Evolutionary conservation across 2,797 vertebrate genomes (phyloP), one percentile per base, ranked within the genome.

Genomic region (Enteromius fasciolatus): DNA sequence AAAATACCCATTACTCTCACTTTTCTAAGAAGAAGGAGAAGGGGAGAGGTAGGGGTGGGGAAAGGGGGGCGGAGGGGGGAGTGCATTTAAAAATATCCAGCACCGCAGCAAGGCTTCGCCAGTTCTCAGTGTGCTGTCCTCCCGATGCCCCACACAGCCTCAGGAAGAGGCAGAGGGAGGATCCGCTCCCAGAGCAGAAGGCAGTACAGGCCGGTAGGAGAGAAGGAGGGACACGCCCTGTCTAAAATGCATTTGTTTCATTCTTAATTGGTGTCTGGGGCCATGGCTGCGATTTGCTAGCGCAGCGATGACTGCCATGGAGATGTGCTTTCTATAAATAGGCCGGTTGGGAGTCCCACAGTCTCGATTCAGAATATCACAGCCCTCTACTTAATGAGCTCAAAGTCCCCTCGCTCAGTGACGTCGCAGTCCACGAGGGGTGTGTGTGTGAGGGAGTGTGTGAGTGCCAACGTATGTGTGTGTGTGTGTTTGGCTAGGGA

Each of bases 301-400:
- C 90, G 91, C 91, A 91, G 87, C 84, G 54, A 89, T 89, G 93
- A 94, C 92, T 93, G 91, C 92, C 94, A 94, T 94, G 93, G 94
- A 93, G 94, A 95, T 94, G 93, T 89, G 86, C 87, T 1, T 1
- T 87, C 94, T 95, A 95, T 93, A 94, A 94, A 95, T 95, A 95
- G 93, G 91, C 39, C 90, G 91, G 91, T 92, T 94, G 91, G 93
- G 92, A 95, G 93, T 94, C 94, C 94, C 95, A 93, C 92, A 93
- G 94, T 95, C 94, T 94, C 92, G 92, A 93, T 94, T 95, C 93
- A 95, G 93, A 95, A 95, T 94, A 94, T 95, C 93, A 92, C 94
- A 94, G 93, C 92, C 92, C 94, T 94, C 92, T 93, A 91, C 92
- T 93, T 95, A 95, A 95, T 95, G 94, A 95, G 94, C 90, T 90